These are phyloP conservation scores for Temnothorax nylanderi DNA, from an alignment of 1,140 invertebrate species.

Conservation along the genomic window DNA sequence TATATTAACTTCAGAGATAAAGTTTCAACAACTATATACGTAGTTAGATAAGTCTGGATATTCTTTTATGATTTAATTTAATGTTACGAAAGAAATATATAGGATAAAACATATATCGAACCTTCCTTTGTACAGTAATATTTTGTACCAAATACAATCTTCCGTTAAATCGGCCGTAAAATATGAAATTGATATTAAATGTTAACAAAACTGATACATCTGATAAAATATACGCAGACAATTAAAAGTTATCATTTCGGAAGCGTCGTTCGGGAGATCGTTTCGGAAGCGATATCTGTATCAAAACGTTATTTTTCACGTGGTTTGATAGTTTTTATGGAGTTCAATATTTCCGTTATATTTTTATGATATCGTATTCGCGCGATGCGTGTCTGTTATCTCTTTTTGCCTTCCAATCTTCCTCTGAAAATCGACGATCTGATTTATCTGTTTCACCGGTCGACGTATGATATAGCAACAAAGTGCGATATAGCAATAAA, in stretches of 20 bases:
- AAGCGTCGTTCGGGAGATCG: neutral
- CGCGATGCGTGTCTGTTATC: neutral
- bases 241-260: neutral
- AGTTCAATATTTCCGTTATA: neutral
- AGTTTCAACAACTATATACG: neutral
- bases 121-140: neutral
- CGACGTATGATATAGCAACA: neutral
- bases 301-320: conserved; percentile 7
- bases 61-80: conserved; percentile 17
- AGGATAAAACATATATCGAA: neutral
- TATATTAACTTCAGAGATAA: neutral
- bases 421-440: neutral
- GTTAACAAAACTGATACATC: neutral
- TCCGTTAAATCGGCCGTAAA: conserved; percentile 2
- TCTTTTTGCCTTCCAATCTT: neutral
- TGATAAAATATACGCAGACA: neutral
- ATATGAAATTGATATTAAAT: conserved; percentile 7
- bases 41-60: neutral
- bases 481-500: neutral
- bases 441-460: neutral
- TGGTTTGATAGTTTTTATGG: neutral
- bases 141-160: neutral
- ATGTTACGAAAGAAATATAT: neutral
- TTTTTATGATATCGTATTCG: neutral
- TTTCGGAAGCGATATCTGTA: neutral